Evolutionary conservation across 2,113 vertebrate genomes (phyloP), one percentile per base, ranked within the genome.

Genomic region (Hypanus sabinus): DNA sequence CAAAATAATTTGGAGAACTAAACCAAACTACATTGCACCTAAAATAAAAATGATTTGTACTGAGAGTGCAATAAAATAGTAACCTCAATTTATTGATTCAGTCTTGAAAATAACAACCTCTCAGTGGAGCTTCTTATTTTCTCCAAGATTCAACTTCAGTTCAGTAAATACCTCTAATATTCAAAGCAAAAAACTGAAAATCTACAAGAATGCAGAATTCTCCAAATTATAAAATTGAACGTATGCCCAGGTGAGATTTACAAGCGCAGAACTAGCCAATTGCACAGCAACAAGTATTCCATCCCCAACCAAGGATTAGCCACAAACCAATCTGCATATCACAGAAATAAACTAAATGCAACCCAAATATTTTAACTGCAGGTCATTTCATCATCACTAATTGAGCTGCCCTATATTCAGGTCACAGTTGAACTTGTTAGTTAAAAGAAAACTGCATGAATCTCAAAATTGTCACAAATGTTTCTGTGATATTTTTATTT

Each of bases 401-500:
- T 93, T 93, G 91, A 38, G 71, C 8, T 27, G 36, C 16, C 71
- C 33, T 92, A 20, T 20, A 71, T 33, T 38, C 71, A 70, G 60
- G 22, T 68, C 87, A 91, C 2, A 36, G 60, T 91, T 62, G 18
- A 91, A 2, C 36, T 68, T 33, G 62, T 68, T 65, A 11, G 0
- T 92, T 92, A 5, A 38, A 92, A 6, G 8, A 65, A 65, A 65
- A 65, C 62, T 65, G 62, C 62, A 33, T 68, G 30, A 92, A 71
- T 70, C 8, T 92, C 88, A 71, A 27, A 91, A 70, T n/a, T 38
- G 30, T 90, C 5, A 73, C 38, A 36, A 93, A 55, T 55, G 20
- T 93, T 73, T 73, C 91, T 93, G 36, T 93, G 91, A 93, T 73
- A 46, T 20, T 65, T 93, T 73, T 75, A 71, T 73, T 93, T 73